A percentile compares a stretch with the other conserved stretches of the same genome.
These are phyloP conservation scores for Ennomos fuscantarius DNA, from an alignment of 2,888 invertebrate genomes.

Conservation along the genomic window DNA sequence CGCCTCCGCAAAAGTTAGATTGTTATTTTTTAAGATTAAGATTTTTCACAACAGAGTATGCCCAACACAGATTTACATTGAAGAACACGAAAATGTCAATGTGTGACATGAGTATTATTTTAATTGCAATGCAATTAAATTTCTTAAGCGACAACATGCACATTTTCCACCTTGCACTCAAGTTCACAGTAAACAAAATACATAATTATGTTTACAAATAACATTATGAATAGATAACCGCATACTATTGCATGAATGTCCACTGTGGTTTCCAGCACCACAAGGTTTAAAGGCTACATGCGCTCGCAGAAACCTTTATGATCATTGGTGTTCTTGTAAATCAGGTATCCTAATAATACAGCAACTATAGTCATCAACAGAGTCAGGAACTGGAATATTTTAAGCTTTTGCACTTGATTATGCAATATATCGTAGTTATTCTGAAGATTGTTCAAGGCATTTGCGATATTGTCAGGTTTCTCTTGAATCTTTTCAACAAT, in stretches of 20 bases:
- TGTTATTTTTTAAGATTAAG: too few species aligned
- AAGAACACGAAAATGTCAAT: too few species aligned
- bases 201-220: conserved; percentile 53
- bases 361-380: conserved; percentile 60
- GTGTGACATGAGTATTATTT: too few species aligned
- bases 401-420: conserved; percentile 62
- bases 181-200: conserved; percentile 49
- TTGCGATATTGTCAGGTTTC: conserved; percentile 90
- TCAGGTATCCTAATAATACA: conserved; percentile 61
- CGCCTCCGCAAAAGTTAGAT: too few species aligned
- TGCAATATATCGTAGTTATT: conserved; percentile 64
- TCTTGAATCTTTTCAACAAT: conserved; percentile 75
- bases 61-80: too few species aligned
- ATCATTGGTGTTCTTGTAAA: conserved; percentile 62
- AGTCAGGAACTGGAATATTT: conserved; percentile 65
- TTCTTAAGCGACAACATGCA: conserved; percentile 24
- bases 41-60: too few species aligned
- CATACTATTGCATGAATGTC: conserved; percentile 45
- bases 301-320: conserved; percentile 64
- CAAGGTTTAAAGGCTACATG: conserved; percentile 67
- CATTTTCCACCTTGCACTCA: conserved; percentile 47
- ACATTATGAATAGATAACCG: conserved; percentile 45
- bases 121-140: not conserved
- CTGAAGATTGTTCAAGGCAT: conserved; percentile 84
- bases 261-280: conserved; percentile 66